A percentile compares a stretch with the other conserved stretches of the same genome.
These are phyloP conservation scores for Anarsia innoxiella DNA, from an alignment of 2,888 invertebrate species.

Conservation along the genomic window DNA sequence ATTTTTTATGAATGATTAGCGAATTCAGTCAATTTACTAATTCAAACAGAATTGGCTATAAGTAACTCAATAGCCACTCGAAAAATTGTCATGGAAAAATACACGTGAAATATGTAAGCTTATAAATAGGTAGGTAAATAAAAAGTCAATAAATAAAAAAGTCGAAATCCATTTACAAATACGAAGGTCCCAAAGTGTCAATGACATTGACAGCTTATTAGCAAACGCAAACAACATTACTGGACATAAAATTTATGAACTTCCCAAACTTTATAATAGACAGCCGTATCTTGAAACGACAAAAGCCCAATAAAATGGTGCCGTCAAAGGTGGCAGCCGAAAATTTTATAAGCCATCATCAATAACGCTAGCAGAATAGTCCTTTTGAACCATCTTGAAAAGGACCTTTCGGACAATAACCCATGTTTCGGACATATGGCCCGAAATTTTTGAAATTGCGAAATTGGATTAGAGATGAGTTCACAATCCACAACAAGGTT, in stretches of 20 bases:
- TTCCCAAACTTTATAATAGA: conserved; percentile 28
- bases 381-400: conserved; percentile 43
- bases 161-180: too few species aligned
- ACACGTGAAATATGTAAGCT: too few species aligned
- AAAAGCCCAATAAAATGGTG: conserved; percentile 49
- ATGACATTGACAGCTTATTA: conserved; percentile 27
- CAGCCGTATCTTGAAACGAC: conserved; percentile 31
- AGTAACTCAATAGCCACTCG: too few species aligned
- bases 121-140: too few species aligned
- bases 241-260: conserved; percentile 32
- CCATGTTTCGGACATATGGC: conserved; percentile 54
- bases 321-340: conserved; percentile 37
- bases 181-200: too few species aligned
- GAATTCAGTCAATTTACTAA: too few species aligned
- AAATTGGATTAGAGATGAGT: conserved; percentile 67
- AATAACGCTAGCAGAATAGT: conserved; percentile 48
- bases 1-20: too few species aligned
- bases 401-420: conserved; percentile 46
- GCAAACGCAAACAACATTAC: conserved; percentile 21
- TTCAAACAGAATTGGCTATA: too few species aligned
- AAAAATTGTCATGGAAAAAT: too few species aligned
- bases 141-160: too few species aligned
- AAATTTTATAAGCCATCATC: conserved; percentile 58
- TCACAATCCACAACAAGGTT: too few species aligned
- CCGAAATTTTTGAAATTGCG: conserved; percentile 45